Evolutionary conservation across 2,113 vertebrate species (phyloP).

Genomic region (Todiramphus chloris): DNA sequence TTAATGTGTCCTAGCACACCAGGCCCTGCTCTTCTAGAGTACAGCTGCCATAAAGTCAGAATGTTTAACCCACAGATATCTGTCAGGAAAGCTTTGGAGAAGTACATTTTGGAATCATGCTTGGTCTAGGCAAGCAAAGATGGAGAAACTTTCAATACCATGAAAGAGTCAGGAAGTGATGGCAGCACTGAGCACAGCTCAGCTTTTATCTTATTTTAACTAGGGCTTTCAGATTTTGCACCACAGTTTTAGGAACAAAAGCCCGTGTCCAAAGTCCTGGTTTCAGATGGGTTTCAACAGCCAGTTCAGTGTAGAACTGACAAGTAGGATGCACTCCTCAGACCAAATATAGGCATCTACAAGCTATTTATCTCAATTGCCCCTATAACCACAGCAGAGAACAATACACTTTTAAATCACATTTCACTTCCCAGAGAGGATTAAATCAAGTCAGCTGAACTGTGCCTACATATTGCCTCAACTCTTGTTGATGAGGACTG

Average conservation of each 20-base stretch:
- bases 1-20: neutral
- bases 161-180: neutral
- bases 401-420: neutral
- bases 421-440: neutral
- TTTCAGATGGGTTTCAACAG: too few species aligned
- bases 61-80: neutral
- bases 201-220: neutral
- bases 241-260: neutral
- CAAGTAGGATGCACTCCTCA: neutral
- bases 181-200: neutral
- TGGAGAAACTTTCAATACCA: neutral
- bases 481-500: neutral
- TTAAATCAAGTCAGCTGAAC: neutral
- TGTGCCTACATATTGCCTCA: neutral
- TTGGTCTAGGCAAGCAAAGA: neutral
- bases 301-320: neutral
- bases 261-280: too few species aligned
- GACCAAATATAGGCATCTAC: neutral
- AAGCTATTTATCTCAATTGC: neutral
- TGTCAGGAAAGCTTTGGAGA: neutral
- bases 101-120: neutral
- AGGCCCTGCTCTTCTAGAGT: neutral
- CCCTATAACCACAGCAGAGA: neutral
- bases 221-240: neutral
- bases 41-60: neutral